Evolutionary conservation across 1,140 invertebrate genomes (phyloP).

Genomic region (Pseudomyrmex gracilis): DNA sequence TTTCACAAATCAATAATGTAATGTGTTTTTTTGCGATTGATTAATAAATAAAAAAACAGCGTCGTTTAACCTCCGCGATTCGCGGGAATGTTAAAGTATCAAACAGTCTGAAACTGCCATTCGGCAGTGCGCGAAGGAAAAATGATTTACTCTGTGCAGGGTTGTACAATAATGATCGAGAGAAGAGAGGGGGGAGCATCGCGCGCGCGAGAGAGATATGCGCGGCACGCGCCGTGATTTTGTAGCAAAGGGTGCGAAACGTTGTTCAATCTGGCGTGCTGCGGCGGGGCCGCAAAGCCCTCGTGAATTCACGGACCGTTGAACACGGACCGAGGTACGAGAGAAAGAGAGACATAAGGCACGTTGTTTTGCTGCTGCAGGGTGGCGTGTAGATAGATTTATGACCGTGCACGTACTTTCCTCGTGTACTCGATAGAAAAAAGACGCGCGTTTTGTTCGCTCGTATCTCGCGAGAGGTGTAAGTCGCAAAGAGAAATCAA

Average conservation of each 20-base stretch:
- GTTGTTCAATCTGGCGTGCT: slow-evolving; percentile 35
- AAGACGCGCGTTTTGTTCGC: slow-evolving; percentile 16
- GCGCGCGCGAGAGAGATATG: slow-evolving; percentile 40
- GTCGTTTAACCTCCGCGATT: not conserved
- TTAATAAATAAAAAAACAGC: slow-evolving; percentile 13
- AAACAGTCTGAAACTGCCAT: slow-evolving; percentile 3
- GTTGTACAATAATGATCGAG: slow-evolving; percentile 26
- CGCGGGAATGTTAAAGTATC: slow-evolving; percentile 10
- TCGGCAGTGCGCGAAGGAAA: slow-evolving; percentile 6
- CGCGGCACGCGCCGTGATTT: slow-evolving; percentile 66
- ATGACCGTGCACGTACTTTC: not conserved
- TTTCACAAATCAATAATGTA: not conserved
- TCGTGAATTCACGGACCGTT: slow-evolving; percentile 59
- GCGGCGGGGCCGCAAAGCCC: slow-evolving; percentile 49
- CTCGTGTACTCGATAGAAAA: not conserved
- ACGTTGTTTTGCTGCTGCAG: slow-evolving; percentile 43
- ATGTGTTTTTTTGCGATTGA: not conserved
- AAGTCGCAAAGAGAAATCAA: too few relatives aligned
- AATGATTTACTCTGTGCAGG: slow-evolving; percentile 44
- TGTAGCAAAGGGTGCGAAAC: slow-evolving; percentile 65
- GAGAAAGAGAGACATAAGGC: slow-evolving; percentile 63
- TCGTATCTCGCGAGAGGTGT: not conserved
- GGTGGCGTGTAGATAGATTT: slow-evolving; percentile 40
- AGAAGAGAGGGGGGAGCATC: slow-evolving; percentile 8
- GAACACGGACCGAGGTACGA: slow-evolving; percentile 35